Percentiles rank a stretch among this genome's conserved stretches.
Conservation (phyloP, 1,140 invertebrate species). For the Saccostrea glomerata region DNA sequence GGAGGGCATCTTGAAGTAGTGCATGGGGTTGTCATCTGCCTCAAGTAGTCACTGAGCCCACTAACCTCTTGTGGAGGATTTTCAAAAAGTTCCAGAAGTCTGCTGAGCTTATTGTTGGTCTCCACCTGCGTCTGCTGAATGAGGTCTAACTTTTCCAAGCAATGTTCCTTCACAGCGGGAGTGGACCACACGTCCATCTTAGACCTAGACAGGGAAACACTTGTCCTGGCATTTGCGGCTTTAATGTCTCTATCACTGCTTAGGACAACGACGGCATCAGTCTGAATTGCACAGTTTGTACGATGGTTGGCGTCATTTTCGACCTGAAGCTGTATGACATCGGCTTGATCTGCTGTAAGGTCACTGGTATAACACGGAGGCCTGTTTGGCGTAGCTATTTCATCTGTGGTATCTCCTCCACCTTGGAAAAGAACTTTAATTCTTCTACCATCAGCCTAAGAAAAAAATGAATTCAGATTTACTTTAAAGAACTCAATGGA, state of each 20-base stretch:
- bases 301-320: neutral
- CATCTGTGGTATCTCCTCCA: neutral
- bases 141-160: neutral
- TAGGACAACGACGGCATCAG: neutral
- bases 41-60: neutral
- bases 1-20: neutral
- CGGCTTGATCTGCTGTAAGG: neutral
- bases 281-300: neutral
- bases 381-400: neutral
- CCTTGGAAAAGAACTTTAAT: neutral
- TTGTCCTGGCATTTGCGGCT: neutral
- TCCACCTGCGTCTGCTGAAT: neutral
- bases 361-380: neutral
- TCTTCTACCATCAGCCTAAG: neutral
- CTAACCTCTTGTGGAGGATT: neutral
- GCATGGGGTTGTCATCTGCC: neutral
- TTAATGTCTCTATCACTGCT: neutral
- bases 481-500: too few relatives aligned
- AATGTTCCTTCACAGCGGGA: neutral
- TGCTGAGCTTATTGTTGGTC: neutral
- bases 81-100: neutral
- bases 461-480: neutral
- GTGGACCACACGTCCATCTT: neutral
- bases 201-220: neutral
- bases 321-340: neutral